These are phyloP conservation scores for Drosophila lacteicornis DNA, from an alignment of 1,140 invertebrate species.

Conservation along the genomic window DNA sequence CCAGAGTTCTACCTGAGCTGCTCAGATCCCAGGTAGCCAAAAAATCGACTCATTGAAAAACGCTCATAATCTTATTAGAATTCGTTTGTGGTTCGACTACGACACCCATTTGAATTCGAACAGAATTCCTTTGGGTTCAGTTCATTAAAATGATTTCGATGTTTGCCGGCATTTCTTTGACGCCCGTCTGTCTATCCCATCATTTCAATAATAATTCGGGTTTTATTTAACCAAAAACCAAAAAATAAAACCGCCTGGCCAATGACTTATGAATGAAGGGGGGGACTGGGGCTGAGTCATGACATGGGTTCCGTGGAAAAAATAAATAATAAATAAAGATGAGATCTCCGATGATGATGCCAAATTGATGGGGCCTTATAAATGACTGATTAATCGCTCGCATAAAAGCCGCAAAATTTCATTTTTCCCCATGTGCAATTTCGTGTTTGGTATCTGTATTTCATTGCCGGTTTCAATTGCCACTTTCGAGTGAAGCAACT, in stretches of 20 bases:
- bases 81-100: slow-evolving; percentile 44
- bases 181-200: slow-evolving; percentile 65
- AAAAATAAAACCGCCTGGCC: slow-evolving; percentile 22
- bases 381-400: slow-evolving; percentile 45
- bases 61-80: slow-evolving; percentile 68
- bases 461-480: slow-evolving; percentile 38
- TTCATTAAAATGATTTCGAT: slow-evolving; percentile 62
- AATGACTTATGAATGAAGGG: slow-evolving; percentile 26
- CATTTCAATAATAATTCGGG: slow-evolving; percentile 43
- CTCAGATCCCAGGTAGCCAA: slow-evolving; percentile 46
- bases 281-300: slow-evolving; percentile 23
- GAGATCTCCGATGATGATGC: slow-evolving; percentile 28
- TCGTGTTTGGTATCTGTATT: slow-evolving; percentile 18
- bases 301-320: slow-evolving; percentile 23
- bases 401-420: neutral
- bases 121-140: slow-evolving; percentile 35
- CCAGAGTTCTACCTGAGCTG: slow-evolving; percentile 48
- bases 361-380: slow-evolving; percentile 28
- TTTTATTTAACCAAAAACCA: slow-evolving; percentile 21
- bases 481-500: slow-evolving; percentile 16
- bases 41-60: slow-evolving; percentile 19
- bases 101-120: slow-evolving; percentile 44
- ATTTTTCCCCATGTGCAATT: slow-evolving; percentile 8
- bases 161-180: slow-evolving; percentile 55
- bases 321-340: slow-evolving; percentile 27